Conservation (phyloP, 2,797 vertebrate species). For the Brotula barbata region DNA sequence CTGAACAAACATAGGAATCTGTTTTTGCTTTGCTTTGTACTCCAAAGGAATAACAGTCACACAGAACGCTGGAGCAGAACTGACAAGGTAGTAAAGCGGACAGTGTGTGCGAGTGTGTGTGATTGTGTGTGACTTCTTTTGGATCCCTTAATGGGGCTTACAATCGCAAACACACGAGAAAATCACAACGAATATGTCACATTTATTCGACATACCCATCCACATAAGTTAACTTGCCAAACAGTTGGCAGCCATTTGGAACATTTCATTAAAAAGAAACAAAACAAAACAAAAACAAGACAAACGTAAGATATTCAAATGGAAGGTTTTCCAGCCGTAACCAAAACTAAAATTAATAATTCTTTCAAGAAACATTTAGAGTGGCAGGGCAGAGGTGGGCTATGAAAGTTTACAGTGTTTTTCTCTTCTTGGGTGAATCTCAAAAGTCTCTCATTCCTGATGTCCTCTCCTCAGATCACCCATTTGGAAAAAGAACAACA, state of each 20-base stretch:
- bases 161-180: slow-evolving; percentile 12
- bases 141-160: neutral
- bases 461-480: neutral
- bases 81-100: slow-evolving; percentile 43
- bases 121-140: slow-evolving; percentile 13
- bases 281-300: slow-evolving; percentile 12
- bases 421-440: slow-evolving; percentile 1
- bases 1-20: slow-evolving; percentile 69
- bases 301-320: slow-evolving; percentile 20
- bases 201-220: slow-evolving; percentile 57
- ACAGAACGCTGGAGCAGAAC: slow-evolving; percentile 38
- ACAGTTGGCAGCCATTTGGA: slow-evolving; percentile 41
- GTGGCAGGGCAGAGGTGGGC: neutral
- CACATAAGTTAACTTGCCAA: slow-evolving; percentile 62
- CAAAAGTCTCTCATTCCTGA: neutral
- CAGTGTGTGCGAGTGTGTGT: slow-evolving; percentile 9
- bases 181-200: slow-evolving; percentile 25
- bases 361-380: slow-evolving; percentile 6
- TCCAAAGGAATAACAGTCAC: slow-evolving; percentile 50
- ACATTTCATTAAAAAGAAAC: slow-evolving; percentile 37
- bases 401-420: slow-evolving; percentile 12
- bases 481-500: neutral
- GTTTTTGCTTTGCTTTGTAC: slow-evolving; percentile 63
- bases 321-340: slow-evolving; percentile 15
- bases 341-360: neutral